Evolutionary conservation across 1,140 invertebrate genomes (phyloP), one percentile per base, ranked within the genome.

Genomic region (Orchestia grillus): DNA sequence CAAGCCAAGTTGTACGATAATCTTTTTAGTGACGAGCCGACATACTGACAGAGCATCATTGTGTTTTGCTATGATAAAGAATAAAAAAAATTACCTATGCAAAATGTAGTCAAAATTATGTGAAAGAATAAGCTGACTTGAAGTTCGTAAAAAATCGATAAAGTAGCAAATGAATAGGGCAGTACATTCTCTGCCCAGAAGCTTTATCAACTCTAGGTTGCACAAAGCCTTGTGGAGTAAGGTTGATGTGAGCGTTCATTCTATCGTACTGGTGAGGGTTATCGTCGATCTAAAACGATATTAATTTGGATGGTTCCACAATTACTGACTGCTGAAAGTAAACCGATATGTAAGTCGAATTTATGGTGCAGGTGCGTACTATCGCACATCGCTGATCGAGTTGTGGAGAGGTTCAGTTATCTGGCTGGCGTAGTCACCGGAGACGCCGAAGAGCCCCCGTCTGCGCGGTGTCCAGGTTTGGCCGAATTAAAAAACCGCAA

Each of bases 401-500:
- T 36, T 77, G 62, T 19, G 62, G 62, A 77, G 28, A 36, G 62
- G 62, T 77, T 28, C 62, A 28, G 11, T 77, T 77, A 77, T 77
- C 62, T 77, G 62, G 62, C 62, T 77, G 62, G 62, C 62, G 36
- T 77, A 77, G 62, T 77, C 62, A 77, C 62, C 62, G 62, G 62
- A 77, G 62, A 77, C 62, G 62, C 62, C 62, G 28, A 36, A 77
- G 62, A 77, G 62, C 62, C 11, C 11, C 62, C 11, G 62, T 77
- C 62, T 77, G 62, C 62, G 62, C 62, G 62, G 62, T 77, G 62
- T 77, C 62, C 62, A 77, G 62, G 62, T 36, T 77, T 36, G 62
- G 62, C 62, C 62, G 62, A 77, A 77, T 77, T 77, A 77, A 77
- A 77, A 77, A 77, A 77, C 62, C 62, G 62, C 62, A 77, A 77